Evolutionary conservation across 2,113 vertebrate species (phyloP), one percentile per base, ranked within the genome.

Genomic region (Mirounga angustirostris): DNA sequence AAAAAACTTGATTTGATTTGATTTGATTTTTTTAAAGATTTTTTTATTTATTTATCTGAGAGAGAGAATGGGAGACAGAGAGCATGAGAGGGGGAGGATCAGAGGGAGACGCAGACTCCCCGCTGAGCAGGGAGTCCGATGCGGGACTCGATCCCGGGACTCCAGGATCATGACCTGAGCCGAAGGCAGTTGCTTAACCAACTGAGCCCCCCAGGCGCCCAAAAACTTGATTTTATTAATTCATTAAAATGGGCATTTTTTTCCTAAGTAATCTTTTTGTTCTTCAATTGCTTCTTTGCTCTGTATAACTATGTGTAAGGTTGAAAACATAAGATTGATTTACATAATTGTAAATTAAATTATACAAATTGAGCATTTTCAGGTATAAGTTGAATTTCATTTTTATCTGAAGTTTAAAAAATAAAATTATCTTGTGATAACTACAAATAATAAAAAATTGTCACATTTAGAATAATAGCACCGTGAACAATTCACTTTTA

Each of bases 341-440:
- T 14, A 82, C 1, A 58, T 50, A 67, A 43, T 74, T 94, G 52
- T 67, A 81, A 94, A 76, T 91, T 67, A 76, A 96, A 67, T 82
- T 76, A 67, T 33, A 82, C 15, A 82, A 92, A 54, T 76, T 67
- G 33, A 76, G 0, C 24, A 76, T 82, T 16, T 69, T 76, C 50
- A 50, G 11, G 21, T 52, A 40, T 40, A 52, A 73, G 71, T 65
- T 56, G 16, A 50, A 86, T 58, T 82, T 96, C 15, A 88, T 58
- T 86, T 91, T 43, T 43, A 56, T 85, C n/a, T 73, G 36, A 76
- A 65, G 10, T 5, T 59, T 82, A 87, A 94, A 74, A n/a, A 89
- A 15, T 69, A 59, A 59, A 3, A 73, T 58, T 61, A 50, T 58
- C 28, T 40, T 7, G 16, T 93, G 18, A 50, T 33, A 46, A 1